Evolutionary conservation across 2,888 invertebrate species (phyloP), one percentile per base, ranked within the genome.

Genomic region (Lochmaea crataegi): DNA sequence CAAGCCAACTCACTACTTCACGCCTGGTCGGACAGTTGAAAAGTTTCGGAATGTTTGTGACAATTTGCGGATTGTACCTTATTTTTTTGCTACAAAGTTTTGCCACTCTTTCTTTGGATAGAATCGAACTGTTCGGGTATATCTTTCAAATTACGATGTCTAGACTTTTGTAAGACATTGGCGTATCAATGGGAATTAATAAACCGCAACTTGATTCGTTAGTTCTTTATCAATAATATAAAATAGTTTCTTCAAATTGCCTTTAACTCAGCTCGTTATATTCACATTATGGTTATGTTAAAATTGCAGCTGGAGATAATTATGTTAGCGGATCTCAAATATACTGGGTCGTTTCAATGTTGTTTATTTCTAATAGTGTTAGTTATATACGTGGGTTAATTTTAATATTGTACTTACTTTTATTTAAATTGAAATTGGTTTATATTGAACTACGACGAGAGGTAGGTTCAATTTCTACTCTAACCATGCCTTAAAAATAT

Each of bases 21-120:
- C 69, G 69, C 69, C 69, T 56, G 63, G 80, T 80, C 78, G 76
- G 78, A 71, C 73, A 72, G 72, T 75, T 63, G 53, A 69, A 77
- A 76, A 74, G 73, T 76, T 75, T 69, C 67, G 65, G 68, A 68
- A 64, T 71, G 75, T 71, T 71, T 61, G 68, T 61, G 61, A 72
- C 72, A 73, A 65, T 77, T 73, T 75, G 74, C 71, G 73, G 75
- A 76, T 72, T 56, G 68, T 68, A 65, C 68, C 74, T 61, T n/a
- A 42, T 41, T 41, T 72, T 51, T 57, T 61, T 67, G 51, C 64
- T 53, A 61, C 63, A 64, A 51, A 67, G 68, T 68, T 72, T 72
- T 64, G 41, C 45, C 65, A 65, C 69, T 73, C 72, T 73, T 76
- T 68, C 51, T 72, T 68, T 26, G 32, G 51, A 72, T 71, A 63